Percentiles rank a stretch among this genome's conserved stretches.
Evolutionary conservation across 2,113 vertebrate genomes (phyloP).

Genomic region (Paratilapia polleni): DNA sequence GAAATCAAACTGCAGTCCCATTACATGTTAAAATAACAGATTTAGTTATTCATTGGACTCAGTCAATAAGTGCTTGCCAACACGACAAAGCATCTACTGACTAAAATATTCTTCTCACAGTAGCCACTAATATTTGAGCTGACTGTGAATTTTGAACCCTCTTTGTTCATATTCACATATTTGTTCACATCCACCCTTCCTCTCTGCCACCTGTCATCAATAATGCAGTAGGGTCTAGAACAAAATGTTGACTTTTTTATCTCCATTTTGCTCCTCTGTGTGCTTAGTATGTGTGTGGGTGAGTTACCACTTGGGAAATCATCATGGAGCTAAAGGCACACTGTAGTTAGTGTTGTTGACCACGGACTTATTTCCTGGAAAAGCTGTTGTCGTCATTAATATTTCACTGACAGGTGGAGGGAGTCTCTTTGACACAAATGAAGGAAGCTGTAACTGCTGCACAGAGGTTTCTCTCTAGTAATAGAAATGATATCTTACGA

Average conservation of each 20-base stretch:
- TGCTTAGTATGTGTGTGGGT: background rate
- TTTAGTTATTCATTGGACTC: background rate
- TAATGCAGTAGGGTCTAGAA: background rate
- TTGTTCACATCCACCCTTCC: background rate
- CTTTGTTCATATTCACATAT: background rate
- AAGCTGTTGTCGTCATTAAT: constrained; percentile 7
- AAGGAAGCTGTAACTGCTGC: background rate
- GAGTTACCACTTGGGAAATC: background rate
- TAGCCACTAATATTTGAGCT: background rate
- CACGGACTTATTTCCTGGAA: background rate
- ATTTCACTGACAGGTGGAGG: constrained; percentile 12
- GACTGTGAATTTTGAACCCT: background rate
- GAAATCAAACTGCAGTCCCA: background rate
- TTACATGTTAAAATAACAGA: background rate
- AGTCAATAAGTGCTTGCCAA: background rate
- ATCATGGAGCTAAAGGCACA: background rate
- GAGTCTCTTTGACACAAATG: background rate
- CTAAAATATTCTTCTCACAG: background rate
- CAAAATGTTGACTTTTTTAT: background rate
- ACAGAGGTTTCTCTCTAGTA: background rate
- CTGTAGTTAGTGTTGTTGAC: background rate
- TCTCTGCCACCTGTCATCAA: background rate
- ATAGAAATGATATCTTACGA: background rate
- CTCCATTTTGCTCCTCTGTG: background rate
- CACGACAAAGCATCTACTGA: background rate